phyloP scores from a whole-genome alignment of 2,113 vertebrate species.

The Sakesphorus luctuosus region DNA sequence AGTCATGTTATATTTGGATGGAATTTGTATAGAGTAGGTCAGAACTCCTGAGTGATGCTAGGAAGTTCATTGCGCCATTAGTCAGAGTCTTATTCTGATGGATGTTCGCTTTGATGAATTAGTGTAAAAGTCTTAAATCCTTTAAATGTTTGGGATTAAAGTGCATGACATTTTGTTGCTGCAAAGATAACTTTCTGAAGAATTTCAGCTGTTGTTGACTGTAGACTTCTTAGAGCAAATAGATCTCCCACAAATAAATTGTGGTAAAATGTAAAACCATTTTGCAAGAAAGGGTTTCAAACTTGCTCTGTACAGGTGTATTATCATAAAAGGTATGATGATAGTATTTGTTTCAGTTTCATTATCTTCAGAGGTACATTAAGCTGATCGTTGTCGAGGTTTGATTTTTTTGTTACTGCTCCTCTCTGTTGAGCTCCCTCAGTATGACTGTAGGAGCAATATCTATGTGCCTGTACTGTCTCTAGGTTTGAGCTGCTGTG shows the following conservation, averaged over 20 bases:
- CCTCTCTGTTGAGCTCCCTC: not conserved
- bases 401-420: not conserved
- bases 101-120: not conserved
- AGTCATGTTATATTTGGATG: not conserved
- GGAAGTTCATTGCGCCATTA: not conserved
- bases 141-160: not conserved
- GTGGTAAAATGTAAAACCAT: not conserved
- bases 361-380: not conserved
- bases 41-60: not conserved
- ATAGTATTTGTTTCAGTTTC: not conserved
- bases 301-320: not conserved
- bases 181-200: not conserved
- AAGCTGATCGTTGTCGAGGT: not conserved
- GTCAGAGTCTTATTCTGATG: not conserved
- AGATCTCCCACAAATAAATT: not conserved
- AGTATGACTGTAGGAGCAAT: not conserved
- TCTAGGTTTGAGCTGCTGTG: not conserved
- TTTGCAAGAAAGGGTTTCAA: not conserved
- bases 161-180: not conserved
- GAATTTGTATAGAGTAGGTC: not conserved
- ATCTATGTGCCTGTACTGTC: not conserved
- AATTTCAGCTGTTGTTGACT: not conserved
- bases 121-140: not conserved
- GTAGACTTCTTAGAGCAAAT: not conserved
- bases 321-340: too few relatives aligned